These are phyloP conservation scores for Platypus cylindrus DNA, from an alignment of 2,888 invertebrate genomes.

Conservation along the genomic window DNA sequence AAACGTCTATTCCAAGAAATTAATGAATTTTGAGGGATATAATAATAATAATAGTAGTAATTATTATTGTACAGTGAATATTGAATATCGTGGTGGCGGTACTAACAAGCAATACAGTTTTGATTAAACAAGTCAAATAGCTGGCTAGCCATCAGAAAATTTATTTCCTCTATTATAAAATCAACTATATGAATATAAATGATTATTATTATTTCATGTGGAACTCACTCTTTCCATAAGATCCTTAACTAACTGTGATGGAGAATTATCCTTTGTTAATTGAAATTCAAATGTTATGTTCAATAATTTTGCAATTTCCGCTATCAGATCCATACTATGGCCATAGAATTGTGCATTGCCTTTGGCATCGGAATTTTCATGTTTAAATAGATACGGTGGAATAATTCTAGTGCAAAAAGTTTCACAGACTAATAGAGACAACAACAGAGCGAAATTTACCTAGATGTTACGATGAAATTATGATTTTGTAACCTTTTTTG, in stretches of 20 bases:
- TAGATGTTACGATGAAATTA: constrained; percentile 14
- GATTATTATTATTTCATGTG: no score
- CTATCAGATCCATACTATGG: constrained; percentile 80
- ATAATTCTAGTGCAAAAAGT: constrained; percentile 43
- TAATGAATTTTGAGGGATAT: no score
- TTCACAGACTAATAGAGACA: neutral
- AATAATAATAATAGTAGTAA: no score
- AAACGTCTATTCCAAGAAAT: no score
- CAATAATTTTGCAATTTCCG: constrained; percentile 19
- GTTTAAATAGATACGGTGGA: constrained; percentile 54
- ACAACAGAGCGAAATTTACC: constrained; percentile 2
- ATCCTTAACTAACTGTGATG: constrained; percentile 60
- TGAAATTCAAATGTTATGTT: constrained; percentile 37
- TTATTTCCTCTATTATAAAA: no score
- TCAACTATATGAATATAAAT: no score
- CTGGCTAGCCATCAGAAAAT: no score
- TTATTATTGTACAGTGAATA: no score
- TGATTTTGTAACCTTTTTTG: constrained; percentile 11
- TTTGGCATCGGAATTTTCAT: constrained; percentile 40
- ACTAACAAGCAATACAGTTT: no score
- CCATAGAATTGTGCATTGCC: constrained; percentile 72
- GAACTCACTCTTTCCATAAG: constrained; percentile 56
- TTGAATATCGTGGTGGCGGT: no score
- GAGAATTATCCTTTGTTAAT: constrained; percentile 52
- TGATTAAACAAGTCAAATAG: no score